Base-by-base conservation (phyloP, 2,113 vertebrate species). In the Tichodroma muraria region DNA sequence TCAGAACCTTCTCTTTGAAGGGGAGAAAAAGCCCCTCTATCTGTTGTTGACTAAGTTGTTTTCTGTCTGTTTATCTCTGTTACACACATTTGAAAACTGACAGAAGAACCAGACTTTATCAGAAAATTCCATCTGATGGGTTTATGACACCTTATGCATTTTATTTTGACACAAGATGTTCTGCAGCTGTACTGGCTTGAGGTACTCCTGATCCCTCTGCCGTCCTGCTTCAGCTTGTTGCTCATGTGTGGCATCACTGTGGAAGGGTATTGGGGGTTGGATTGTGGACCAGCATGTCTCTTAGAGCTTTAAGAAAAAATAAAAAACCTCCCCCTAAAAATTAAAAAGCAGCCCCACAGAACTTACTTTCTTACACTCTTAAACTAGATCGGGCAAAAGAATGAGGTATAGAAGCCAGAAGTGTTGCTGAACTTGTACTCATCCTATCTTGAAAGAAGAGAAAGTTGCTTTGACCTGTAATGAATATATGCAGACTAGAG, bases 21-120 rank as follows among this genome's bases (percentile, higher is more conserved):
- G 11, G 21, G 2, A 8, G 14, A 25, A 27, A 33, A 25, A 4
- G 1, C 4, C 3, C 4, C 13, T 45, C 37, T 54, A 2, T 61
- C 20, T 30, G 1, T 75, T 92, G 28, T 84, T 4, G 5, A 25
- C 63, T 65, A 28, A 33, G 35, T 90, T 71, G 6, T 81, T 94
- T 73, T 76, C 15, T 25, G 27, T 52, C 11, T 44, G 19, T 64
- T 85, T 75, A 50, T 85, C 47, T 80, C 9, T 50, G 40, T 30
- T 56, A 14, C 17, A 50, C 18, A 45, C 4, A 4, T 91, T 92
- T 8, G 8, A 87, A 92, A 78, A 47, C 22, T 56, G 38, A 73
- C 13, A 60, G 52, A 84, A 81, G 73, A 80, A 70, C 37, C 27
- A 79, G 31, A 31, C 35, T 82, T 76, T 59, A 33, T 84, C 38